Evolutionary conservation across 2,888 invertebrate species (phyloP).

Genomic region (Drosophila colorata): DNA sequence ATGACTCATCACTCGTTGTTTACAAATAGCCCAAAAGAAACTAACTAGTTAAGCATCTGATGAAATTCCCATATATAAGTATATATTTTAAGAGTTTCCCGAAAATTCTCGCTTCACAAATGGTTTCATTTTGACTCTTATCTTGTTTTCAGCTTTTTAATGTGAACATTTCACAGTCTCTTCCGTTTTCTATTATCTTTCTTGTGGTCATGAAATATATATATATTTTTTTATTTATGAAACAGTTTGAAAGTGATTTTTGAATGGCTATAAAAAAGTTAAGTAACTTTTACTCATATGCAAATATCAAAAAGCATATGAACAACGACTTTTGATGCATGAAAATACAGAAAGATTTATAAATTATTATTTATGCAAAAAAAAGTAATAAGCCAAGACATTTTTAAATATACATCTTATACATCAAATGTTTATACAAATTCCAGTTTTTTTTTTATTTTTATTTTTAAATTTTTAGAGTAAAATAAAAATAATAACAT

Average conservation of each 20-base stretch:
- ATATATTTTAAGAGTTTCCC: neutral
- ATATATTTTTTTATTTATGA: neutral
- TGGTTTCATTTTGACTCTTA: neutral
- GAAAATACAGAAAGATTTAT: too few species aligned
- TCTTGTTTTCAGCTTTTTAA: neutral
- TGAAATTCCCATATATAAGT: neutral
- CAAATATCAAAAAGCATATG: too few species aligned
- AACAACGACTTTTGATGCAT: too few species aligned
- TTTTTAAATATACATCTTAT: too few species aligned
- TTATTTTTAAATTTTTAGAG: too few species aligned
- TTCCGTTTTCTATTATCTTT: neutral
- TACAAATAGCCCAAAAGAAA: conserved; percentile 13
- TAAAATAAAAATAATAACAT: too few species aligned
- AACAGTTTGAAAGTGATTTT: neutral
- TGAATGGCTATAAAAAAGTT: neutral
- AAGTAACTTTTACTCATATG: neutral
- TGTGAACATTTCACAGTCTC: neutral
- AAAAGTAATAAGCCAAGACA: too few species aligned
- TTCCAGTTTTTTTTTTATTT: too few species aligned
- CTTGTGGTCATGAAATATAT: neutral
- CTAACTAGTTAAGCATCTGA: conserved; percentile 2
- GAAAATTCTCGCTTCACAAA: neutral
- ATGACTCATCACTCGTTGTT: conserved; percentile 56
- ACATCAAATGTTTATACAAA: too few species aligned
- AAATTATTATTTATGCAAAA: too few species aligned